These are phyloP conservation scores for Tetrapedia diversipes DNA, from an alignment of 2,888 invertebrate species.

Conservation along the genomic window DNA sequence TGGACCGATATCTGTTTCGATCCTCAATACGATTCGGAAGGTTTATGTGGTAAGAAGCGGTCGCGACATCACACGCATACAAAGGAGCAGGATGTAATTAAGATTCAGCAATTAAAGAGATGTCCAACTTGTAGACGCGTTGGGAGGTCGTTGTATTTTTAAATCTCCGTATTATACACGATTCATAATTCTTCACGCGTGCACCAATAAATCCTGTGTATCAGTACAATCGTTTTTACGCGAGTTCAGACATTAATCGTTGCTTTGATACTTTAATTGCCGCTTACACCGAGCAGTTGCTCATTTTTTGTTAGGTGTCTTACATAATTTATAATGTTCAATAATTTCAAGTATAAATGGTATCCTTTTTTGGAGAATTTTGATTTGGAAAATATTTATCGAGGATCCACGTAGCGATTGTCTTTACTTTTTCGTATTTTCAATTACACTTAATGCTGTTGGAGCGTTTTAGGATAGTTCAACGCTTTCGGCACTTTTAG, in stretches of 20 bases:
- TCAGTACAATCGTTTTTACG: not conserved
- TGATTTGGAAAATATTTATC: not conserved
- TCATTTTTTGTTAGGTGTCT: not conserved
- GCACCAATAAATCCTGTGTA: constrained; percentile 6
- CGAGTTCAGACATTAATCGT: not conserved
- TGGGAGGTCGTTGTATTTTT: constrained; percentile 47
- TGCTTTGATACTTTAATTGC: not conserved
- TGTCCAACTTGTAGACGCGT: constrained; percentile 19
- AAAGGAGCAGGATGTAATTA: constrained; percentile 64
- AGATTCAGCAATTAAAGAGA: constrained; percentile 59
- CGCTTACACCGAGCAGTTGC: not conserved
- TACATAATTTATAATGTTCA: not conserved
- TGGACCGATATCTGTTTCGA: constrained; percentile 38
- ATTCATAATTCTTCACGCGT: constrained; percentile 35
- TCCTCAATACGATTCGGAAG: constrained; percentile 37
- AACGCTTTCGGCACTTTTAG: not conserved
- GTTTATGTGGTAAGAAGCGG: constrained; percentile 16
- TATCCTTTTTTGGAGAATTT: not conserved
- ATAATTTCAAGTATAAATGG: not conserved
- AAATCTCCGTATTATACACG: constrained; percentile 4
- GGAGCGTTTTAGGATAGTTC: not conserved
- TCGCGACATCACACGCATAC: constrained; percentile 27
- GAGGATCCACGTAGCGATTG: not conserved
- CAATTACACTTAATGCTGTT: not conserved
- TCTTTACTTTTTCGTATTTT: not conserved